Evolutionary conservation across 2,888 invertebrate genomes (phyloP).

Genomic region (Eilema sororculum): DNA sequence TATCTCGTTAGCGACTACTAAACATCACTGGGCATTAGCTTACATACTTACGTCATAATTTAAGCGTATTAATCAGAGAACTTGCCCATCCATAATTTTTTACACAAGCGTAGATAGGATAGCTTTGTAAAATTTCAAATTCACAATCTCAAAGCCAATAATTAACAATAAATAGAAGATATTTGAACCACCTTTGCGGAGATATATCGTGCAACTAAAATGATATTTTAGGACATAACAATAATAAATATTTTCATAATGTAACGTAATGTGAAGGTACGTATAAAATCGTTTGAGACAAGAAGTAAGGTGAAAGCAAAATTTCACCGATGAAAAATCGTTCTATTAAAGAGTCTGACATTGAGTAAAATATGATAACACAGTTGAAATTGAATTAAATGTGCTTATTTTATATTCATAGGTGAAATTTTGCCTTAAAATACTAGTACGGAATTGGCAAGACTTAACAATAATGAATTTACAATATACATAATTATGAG

Average conservation of each 20-base stretch:
- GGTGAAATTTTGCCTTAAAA: neutral
- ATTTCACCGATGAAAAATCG: neutral
- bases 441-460: neutral
- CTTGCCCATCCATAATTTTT: conserved; percentile 67
- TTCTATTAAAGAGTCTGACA: neutral
- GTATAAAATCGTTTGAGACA: neutral
- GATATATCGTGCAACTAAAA: conserved; percentile 13
- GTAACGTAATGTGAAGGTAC: conserved; percentile 37
- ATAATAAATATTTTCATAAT: conserved; percentile 62
- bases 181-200: conserved; percentile 50
- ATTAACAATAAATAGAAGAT: conserved; percentile 38
- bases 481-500: conserved; percentile 1
- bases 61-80: conserved; percentile 52
- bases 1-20: conserved; percentile 21
- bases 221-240: conserved; percentile 60
- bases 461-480: conserved; percentile 6
- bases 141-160: conserved; percentile 56
- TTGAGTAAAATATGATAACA: neutral
- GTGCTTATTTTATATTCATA: neutral
- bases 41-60: conserved; percentile 41
- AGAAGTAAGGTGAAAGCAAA: neutral
- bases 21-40: conserved; percentile 46
- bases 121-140: conserved; percentile 73
- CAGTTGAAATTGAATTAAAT: neutral
- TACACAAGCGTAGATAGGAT: conserved; percentile 80